These are phyloP conservation scores for Onychorhynchus coronatus DNA, from an alignment of 2,113 vertebrate genomes.

Conservation along the genomic window DNA sequence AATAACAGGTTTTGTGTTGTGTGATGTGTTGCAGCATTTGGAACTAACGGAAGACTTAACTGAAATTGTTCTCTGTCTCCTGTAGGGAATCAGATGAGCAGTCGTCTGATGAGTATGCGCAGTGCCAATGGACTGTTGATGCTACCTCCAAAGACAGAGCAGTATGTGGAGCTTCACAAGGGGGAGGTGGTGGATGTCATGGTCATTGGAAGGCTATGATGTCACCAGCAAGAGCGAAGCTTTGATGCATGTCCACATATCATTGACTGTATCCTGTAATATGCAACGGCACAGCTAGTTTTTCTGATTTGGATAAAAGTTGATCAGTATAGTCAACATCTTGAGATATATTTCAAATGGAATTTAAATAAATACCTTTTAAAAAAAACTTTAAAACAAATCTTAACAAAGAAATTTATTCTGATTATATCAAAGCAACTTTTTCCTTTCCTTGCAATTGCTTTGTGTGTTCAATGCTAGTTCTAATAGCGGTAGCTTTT, in stretches of 20 bases:
- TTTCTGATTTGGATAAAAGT: slow-evolving; percentile 99
- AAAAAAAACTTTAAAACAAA: slow-evolving; percentile 93
- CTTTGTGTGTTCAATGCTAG: slow-evolving; percentile 99
- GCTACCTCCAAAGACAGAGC: slow-evolving; percentile 99
- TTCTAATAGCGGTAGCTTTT: slow-evolving; percentile 99
- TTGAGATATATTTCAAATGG: slow-evolving; percentile 94
- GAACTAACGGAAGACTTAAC: not conserved
- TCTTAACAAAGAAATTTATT: slow-evolving; percentile 97
- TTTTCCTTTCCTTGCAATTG: slow-evolving; percentile 98
- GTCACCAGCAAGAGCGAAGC: slow-evolving; percentile 82
- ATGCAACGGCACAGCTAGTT: slow-evolving; percentile 99
- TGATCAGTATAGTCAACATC: slow-evolving; percentile 99
- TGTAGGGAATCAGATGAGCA: slow-evolving; percentile 98
- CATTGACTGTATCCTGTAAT: slow-evolving; percentile 99
- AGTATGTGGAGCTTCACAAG: slow-evolving; percentile 99
- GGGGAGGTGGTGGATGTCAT: slow-evolving; percentile 99
- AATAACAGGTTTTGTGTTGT: not conserved
- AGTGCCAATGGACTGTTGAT: slow-evolving; percentile 98
- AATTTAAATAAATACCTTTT: slow-evolving; percentile 96
- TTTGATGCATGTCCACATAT: slow-evolving; percentile 99
- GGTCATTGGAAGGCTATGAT: slow-evolving; percentile 99
- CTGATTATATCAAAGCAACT: slow-evolving; percentile 99
- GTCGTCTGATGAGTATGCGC: slow-evolving; percentile 99
- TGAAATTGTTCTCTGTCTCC: not conserved
- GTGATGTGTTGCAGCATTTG: not conserved